Base-by-base conservation (phyloP, 1,140 invertebrate species). In the Brachionus asplanchnoidis region DNA sequence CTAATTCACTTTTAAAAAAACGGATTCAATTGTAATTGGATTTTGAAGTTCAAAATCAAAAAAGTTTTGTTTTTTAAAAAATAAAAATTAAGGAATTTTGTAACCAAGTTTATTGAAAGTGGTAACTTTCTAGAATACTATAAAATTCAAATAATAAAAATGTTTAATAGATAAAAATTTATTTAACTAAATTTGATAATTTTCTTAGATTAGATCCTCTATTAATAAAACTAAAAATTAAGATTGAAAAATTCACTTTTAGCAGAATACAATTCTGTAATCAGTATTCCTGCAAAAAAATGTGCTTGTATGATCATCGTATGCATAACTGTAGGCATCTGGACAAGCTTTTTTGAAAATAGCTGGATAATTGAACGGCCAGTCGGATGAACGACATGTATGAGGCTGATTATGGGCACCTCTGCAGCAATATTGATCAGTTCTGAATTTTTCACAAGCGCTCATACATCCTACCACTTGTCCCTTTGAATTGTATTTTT, bases 371-470 rank as follows among this genome's bases (percentile, higher is more conserved):
- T 75, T 75, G 20, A 75, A 14, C 4, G 70, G 70, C 70, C 70
- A 75, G 11, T 42, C 3, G 7, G 36, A 44, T n/a, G 70, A 75
- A 3, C 20, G 14, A 44, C 70, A 75, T 44, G 70, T 75, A 17
- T 75, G 36, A 9, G 70, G 70, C 11, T 14, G 12, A 17, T 20
- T 20, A 75, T 42, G 40, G 44, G n/a, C n/a, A 20, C 40, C 40
- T 17, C 70, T 36, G 20, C 70, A 75, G 20, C 70, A 75, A 44
- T 75, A 75, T 6, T 44, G 12, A 44, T 75, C 70, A 3, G 70
- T 75, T 42, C 20, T 9, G 14, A 75, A 75, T 75, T 75, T 75
- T 75, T 75, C 70, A 20, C 70, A 75, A 17, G 70, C 70, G n/a
- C 70, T 75, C 20, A 75, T 17, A 75, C 70, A 75, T 42, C 70